These are phyloP conservation scores for Exocentrus adspersus DNA, from an alignment of 2,888 invertebrate genomes.

Conservation along the genomic window DNA sequence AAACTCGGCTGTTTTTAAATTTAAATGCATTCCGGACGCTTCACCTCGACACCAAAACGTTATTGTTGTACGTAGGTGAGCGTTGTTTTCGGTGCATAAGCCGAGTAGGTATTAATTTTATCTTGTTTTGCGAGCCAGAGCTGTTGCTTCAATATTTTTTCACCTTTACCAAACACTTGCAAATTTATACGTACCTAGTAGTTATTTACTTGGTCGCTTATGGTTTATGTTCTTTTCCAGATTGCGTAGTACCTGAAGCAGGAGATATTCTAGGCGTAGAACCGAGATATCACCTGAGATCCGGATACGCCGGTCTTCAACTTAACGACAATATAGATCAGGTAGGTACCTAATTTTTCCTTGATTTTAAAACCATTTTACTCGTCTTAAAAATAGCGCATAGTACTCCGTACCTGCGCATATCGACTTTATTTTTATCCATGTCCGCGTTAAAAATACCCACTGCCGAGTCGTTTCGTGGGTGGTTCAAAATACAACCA, in stretches of 20 bases:
- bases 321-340: slow-evolving; percentile 45
- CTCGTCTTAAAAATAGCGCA: too few species aligned
- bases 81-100: background rate
- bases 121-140: background rate
- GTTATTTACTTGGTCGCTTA: too few species aligned
- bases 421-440: slow-evolving; percentile 3
- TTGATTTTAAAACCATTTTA: too few species aligned
- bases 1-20: background rate
- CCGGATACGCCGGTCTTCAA: slow-evolving; percentile 57
- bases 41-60: background rate
- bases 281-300: slow-evolving; percentile 57
- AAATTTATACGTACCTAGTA: too few species aligned
- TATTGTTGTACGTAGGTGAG: background rate
- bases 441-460: background rate
- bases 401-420: too few species aligned
- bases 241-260: slow-evolving; percentile 44
- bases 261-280: slow-evolving; percentile 54
- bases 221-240: slow-evolving; percentile 47
- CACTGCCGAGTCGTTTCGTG: background rate
- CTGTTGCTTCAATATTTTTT: too few species aligned
- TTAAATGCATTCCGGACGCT: background rate
- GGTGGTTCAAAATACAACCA: slow-evolving; percentile 1
- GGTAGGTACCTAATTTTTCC: slow-evolving; percentile 37
- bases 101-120: background rate
- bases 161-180: too few species aligned